Evolutionary conservation across 2,888 invertebrate genomes (phyloP).

Genomic region (Eupithecia centaureata): DNA sequence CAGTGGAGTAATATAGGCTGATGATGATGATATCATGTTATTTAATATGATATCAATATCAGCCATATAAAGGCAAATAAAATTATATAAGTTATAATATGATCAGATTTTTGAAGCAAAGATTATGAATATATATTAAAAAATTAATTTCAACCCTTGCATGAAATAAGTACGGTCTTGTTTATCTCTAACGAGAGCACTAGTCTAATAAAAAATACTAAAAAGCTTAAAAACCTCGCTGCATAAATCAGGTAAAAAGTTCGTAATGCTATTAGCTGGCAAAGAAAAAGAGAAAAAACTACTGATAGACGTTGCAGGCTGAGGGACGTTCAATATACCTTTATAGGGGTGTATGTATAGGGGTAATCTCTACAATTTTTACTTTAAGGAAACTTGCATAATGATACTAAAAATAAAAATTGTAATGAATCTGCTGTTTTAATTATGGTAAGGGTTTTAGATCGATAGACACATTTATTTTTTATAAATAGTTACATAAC

Average conservation of each 20-base stretch:
- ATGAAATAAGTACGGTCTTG: not conserved
- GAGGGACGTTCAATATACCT: constrained; percentile 6
- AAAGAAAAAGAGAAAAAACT: constrained; percentile 29
- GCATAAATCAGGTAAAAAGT: constrained; percentile 39
- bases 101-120: not conserved
- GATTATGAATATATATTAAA: not conserved
- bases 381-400: constrained; percentile 1
- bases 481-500: too few species aligned
- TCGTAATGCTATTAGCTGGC: constrained; percentile 36
- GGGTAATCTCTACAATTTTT: constrained; percentile 19
- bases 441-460: too few species aligned
- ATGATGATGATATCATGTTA: too few species aligned
- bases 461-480: too few species aligned
- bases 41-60: too few species aligned
- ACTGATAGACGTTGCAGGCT: constrained; percentile 20
- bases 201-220: constrained; percentile 14
- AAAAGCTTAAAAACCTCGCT: constrained; percentile 22
- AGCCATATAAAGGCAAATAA: too few species aligned
- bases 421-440: not conserved
- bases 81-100: too few species aligned
- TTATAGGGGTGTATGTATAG: constrained; percentile 9
- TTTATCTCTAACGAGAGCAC: not conserved
- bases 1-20: too few species aligned
- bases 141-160: not conserved
- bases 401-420: too few species aligned